Conservation (phyloP, 2,888 invertebrate genomes). For the Lymantria dispar region DNA sequence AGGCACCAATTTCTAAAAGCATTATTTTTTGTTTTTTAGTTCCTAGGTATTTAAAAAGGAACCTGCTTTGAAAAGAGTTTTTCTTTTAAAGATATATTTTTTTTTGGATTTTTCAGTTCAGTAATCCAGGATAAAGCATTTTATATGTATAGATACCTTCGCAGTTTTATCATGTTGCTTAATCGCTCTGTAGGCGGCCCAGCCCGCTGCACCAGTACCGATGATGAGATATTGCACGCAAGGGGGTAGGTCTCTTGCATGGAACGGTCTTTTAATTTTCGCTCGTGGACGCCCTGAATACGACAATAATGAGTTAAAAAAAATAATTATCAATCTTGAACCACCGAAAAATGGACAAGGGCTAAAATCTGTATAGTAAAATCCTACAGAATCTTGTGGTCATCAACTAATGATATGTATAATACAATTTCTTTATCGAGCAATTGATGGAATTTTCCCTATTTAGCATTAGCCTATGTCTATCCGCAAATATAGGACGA, state of each 20-base stretch:
- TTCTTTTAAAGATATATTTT: too few species aligned
- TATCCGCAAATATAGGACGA: too few species aligned
- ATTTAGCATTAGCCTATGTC: too few species aligned
- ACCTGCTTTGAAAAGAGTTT: too few species aligned
- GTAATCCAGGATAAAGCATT: too few species aligned
- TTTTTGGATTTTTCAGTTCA: too few species aligned
- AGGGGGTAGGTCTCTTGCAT: constrained; percentile 56
- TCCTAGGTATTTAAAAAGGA: too few species aligned
- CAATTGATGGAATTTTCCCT: too few species aligned
- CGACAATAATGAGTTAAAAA: neutral
- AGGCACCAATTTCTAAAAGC: too few species aligned
- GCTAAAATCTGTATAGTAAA: neutral
- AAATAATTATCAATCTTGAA: neutral
- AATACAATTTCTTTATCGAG: too few species aligned
- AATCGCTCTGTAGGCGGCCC: constrained; percentile 67
- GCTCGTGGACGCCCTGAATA: constrained; percentile 62
- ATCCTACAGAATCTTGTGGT: neutral
- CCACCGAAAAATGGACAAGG: neutral
- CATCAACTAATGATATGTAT: too few species aligned
- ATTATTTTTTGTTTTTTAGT: too few species aligned
- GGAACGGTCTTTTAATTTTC: constrained; percentile 49
- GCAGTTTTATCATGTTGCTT: constrained; percentile 61
- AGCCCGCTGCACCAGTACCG: constrained; percentile 64
- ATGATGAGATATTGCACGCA: constrained; percentile 73
- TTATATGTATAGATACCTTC: constrained; percentile 44